Evolutionary conservation across 2,113 vertebrate genomes (phyloP).

Genomic region (Nyctereutes procyonoides): DNA sequence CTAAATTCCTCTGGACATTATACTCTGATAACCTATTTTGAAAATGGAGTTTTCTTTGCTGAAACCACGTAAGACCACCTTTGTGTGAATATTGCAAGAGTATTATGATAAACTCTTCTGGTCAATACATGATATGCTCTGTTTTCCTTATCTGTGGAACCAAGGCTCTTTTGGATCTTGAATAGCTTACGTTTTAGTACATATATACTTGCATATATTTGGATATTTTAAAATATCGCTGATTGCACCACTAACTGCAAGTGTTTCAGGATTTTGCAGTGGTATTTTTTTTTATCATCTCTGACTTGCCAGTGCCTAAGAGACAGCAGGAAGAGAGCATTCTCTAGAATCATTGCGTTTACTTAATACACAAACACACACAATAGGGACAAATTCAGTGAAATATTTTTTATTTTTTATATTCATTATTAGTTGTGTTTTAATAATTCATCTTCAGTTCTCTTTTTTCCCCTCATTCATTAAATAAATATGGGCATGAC

Average conservation of each 20-base stretch:
- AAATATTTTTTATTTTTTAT: not conserved
- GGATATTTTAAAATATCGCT: not conserved
- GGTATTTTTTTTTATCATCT: not conserved
- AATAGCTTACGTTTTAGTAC: not conserved
- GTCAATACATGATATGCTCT: not conserved
- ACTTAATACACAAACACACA: not conserved
- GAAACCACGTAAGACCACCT: not conserved
- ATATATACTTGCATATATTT: not conserved
- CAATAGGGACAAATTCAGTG: not conserved
- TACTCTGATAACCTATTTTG: slow-evolving; percentile 33
- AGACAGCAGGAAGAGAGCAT: not conserved
- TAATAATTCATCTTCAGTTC: not conserved
- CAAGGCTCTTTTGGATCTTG: not conserved
- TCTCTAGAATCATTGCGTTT: not conserved
- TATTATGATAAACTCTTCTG: not conserved
- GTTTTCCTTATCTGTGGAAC: not conserved
- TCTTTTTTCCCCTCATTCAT: not conserved
- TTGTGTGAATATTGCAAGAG: not conserved
- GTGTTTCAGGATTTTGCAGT: not conserved
- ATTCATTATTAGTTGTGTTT: not conserved
- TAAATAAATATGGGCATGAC: not conserved
- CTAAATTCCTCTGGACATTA: not conserved
- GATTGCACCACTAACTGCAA: not conserved
- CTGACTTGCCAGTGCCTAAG: not conserved
- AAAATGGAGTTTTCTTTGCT: slow-evolving; percentile 36